Base-by-base conservation (phyloP, 2,113 vertebrate species). In the Miniopterus natalensis region DNA sequence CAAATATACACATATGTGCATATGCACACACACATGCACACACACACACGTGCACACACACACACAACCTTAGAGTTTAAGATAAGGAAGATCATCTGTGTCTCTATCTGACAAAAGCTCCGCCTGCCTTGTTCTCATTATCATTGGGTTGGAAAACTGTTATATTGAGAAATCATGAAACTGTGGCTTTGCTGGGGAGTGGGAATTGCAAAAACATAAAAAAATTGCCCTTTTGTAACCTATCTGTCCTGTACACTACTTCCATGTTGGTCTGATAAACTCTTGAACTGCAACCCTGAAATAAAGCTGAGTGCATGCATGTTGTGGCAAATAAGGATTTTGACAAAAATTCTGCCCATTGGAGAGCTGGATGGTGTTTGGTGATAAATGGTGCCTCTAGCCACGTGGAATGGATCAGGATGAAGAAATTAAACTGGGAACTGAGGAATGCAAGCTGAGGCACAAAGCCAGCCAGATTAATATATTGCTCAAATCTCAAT, bases 41-140 rank as follows among this genome's bases (percentile, higher is more conserved):
- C 5, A 17, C 8, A 14, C 1, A 10, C 21, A 23, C 10, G 53
- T 5, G 15, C 3, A 15, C 20, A 14, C 3, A 55, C 1, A 59
- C 20, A 80, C 20, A 20, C 29, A 63, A 3, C 12, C 21, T 84
- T 68, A 49, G 65, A 45, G 10, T 11, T 68, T 83, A 61, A 70
- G 55, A 74, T 95, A 73, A 57, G 36, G n/a, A 83, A 88, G 49
- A 15, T 49, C 29, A 9, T 31, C 40, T 29, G 1, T 47, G 4
- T 78, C 45, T 88, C n/a, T 81, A 13, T 49, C 65, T 36, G 17
- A n/a, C 61, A 51, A n/a, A 85, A 84, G 2, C 36, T 66, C 2
- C 12, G 1, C 3, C 9, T 31, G 11, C 42, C 40, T 89, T 25
- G 0, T 61, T 53, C 21, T 90, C n/a, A 53, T 88, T 78, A 47